These are phyloP conservation scores for Myotis planiceps DNA, from an alignment of 2,797 vertebrate species.

Conservation along the genomic window DNA sequence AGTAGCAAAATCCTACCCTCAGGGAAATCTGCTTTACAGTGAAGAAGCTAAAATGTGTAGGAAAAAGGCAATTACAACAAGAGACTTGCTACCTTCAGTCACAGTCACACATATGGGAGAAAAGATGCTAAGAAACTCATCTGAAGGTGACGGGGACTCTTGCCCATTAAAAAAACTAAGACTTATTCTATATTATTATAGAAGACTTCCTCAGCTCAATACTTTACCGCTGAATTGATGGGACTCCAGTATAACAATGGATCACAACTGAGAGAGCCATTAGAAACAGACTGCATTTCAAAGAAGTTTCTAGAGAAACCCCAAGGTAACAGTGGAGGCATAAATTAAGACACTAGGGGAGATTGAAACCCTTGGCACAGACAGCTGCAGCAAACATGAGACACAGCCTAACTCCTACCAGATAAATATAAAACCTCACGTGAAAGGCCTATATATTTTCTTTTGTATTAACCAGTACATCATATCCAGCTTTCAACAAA, in stretches of 20 bases:
- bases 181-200: not conserved
- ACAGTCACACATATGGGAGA: not conserved
- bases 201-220: not conserved
- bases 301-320: not conserved
- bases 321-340: not conserved
- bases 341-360: not conserved
- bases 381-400: not conserved
- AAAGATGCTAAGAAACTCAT: not conserved
- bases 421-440: not conserved
- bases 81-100: not conserved
- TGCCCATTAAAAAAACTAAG: not conserved
- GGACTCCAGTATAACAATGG: not conserved
- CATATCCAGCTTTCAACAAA: not conserved
- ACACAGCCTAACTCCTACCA: not conserved
- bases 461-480: not conserved
- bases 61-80: not conserved
- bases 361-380: not conserved
- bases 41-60: not conserved
- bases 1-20: not conserved
- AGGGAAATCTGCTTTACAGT: not conserved
- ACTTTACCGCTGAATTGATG: not conserved
- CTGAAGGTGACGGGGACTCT: not conserved
- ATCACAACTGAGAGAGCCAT: not conserved
- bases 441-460: not conserved
- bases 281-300: not conserved